Conservation (phyloP, 1,140 invertebrate genomes). For the Gryllus bimaculatus region DNA sequence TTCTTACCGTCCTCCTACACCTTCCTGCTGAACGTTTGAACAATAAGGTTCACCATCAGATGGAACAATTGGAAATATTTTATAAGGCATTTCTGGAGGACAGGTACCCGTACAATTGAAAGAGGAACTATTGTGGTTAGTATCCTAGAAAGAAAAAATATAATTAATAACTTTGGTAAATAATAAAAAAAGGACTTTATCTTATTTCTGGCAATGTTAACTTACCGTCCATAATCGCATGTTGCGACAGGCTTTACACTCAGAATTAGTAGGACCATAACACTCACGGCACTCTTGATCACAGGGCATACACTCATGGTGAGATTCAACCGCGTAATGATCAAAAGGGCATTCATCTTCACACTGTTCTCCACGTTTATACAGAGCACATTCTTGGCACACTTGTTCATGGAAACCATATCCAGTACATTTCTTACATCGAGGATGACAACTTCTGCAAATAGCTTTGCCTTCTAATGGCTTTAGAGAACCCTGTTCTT, state of each 20-base stretch:
- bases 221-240: constrained; percentile 64
- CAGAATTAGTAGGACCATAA: constrained; percentile 58
- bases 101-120: constrained; percentile 85
- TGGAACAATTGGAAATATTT: constrained; percentile 55
- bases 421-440: constrained; percentile 79
- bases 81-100: constrained; percentile 65
- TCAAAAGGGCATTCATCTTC: constrained; percentile 76
- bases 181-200: neutral
- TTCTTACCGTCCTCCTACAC: neutral
- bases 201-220: constrained; percentile 14
- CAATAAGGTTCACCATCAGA: constrained; percentile 63
- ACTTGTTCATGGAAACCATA: constrained; percentile 78
- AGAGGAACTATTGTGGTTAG: constrained; percentile 42
- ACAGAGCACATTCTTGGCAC: constrained; percentile 76
- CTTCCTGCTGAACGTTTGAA: constrained; percentile 34
- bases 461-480: constrained; percentile 66
- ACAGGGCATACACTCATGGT: constrained; percentile 67
- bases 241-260: constrained; percentile 78
- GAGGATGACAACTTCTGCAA: constrained; percentile 81
- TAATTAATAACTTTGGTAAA: neutral
- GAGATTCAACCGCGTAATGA: constrained; percentile 66
- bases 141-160: constrained; percentile 34
- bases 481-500: constrained; percentile 57
- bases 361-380: constrained; percentile 79
- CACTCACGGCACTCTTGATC: constrained; percentile 76